Base-by-base conservation (phyloP, 2,113 vertebrate genomes). In the Rana temporaria region DNA sequence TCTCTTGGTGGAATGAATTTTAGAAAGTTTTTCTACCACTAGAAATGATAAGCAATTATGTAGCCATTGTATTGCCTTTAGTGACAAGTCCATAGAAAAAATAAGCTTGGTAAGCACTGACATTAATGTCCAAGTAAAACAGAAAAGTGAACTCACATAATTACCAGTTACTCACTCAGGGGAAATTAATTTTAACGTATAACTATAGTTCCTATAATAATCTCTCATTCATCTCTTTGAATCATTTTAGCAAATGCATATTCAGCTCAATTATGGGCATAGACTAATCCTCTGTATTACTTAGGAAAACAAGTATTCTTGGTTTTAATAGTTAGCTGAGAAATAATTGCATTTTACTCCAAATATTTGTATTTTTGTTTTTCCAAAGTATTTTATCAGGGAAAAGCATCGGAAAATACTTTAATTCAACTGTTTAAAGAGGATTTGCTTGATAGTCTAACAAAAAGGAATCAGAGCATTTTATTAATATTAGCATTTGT, bases 151-250 rank as follows among this genome's bases (percentile, higher is more conserved):
- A 66, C 74, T 56, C 42, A 66, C 68, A 67, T 68, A 79, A 55
- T 52, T 55, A 65, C 15, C 38, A 69, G 48, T 48, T 56, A 68
- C 68, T 68, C 53, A 79, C 77, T 79, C 77, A 68, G 22, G 77
- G 77, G 77, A 79, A 79, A 79, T 79, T 68, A 79, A 67, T 34
- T 79, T 26, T 79, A 79, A 67, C 77, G 57, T 78, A 66, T 78
- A 66, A 68, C 70, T 57, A 79, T 16, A 79, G 52, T 79, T 52
- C 64, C 77, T 20, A 53, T 59, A 57, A 53, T 79, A 68, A 59
- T 68, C 14, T 67, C 56, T 24, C 56, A 63, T 81, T 38, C 17
- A 56, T 70, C 67, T 81, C 65, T 15, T 81, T 38, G 70, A 80
- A 80, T 59, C 70, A 32, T 57, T 70, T 81, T 57, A 38, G 67